Evolutionary conservation across 2,888 invertebrate species (phyloP).

Genomic region (Pollenia labialis): DNA sequence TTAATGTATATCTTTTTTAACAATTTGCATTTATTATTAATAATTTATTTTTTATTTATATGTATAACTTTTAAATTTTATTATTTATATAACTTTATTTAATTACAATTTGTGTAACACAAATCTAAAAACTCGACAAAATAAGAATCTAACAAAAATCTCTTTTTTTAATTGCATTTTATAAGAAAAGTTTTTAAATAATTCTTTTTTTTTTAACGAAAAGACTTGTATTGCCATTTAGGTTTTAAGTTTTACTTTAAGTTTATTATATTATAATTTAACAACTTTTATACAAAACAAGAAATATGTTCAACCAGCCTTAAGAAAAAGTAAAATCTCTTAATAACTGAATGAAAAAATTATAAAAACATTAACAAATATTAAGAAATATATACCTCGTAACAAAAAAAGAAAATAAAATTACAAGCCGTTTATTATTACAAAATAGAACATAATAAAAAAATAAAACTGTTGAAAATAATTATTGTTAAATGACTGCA

Average conservation of each 20-base stretch:
- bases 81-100: constrained; percentile 66
- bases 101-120: constrained; percentile 75
- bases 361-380: constrained; percentile 52
- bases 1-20: not conserved
- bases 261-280: constrained; percentile 29
- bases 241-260: constrained; percentile 60
- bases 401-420: constrained; percentile 49
- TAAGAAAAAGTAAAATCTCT: constrained; percentile 39
- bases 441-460: constrained; percentile 29
- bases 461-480: constrained; percentile 44
- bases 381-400: constrained; percentile 68
- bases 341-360: constrained; percentile 39
- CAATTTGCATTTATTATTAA: constrained; percentile 50
- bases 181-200: constrained; percentile 60
- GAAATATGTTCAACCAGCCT: constrained; percentile 43
- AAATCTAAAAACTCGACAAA: constrained; percentile 44
- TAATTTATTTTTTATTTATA: constrained; percentile 24
- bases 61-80: constrained; percentile 73
- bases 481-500: constrained; percentile 45
- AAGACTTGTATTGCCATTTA: constrained; percentile 74
- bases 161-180: constrained; percentile 31
- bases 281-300: constrained; percentile 7
- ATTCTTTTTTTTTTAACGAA: constrained; percentile 74
- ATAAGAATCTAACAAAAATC: constrained; percentile 15
- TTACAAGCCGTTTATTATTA: constrained; percentile 50